These are phyloP conservation scores for Drosophila setifemur DNA, from an alignment of 1,140 invertebrate species.

Conservation along the genomic window DNA sequence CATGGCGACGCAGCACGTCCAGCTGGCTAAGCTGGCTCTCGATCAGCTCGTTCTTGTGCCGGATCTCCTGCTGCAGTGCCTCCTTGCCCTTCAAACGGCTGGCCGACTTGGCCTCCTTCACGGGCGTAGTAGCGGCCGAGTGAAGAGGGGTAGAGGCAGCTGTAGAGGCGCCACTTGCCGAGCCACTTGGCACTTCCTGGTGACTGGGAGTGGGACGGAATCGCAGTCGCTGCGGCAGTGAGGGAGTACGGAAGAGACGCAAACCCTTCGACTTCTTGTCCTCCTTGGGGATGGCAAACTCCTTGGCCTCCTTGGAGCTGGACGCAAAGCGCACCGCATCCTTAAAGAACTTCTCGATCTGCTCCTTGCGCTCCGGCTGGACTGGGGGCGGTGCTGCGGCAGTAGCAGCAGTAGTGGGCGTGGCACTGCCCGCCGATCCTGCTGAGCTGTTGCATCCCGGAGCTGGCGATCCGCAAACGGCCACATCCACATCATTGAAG, in stretches of 20 bases:
- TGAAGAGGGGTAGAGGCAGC: conserved; percentile 73
- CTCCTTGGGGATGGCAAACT: conserved; percentile 79
- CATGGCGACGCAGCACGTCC: conserved; percentile 72
- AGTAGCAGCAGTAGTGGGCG: conserved; percentile 39
- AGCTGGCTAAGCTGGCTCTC: conserved; percentile 75
- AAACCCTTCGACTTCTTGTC: conserved; percentile 78
- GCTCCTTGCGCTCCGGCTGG: conserved; percentile 73
- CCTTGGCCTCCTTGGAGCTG: conserved; percentile 76
- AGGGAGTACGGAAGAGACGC: conserved; percentile 76
- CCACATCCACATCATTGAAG: conserved; percentile 79
- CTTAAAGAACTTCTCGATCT: conserved; percentile 82
- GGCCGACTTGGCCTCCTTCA: conserved; percentile 75
- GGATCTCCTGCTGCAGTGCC: conserved; percentile 77
- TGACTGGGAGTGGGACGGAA: conserved; percentile 71
- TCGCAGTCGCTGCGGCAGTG: conserved; percentile 76
- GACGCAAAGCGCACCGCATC: conserved; percentile 74
- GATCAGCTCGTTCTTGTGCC: conserved; percentile 77
- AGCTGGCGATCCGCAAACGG: conserved; percentile 68
- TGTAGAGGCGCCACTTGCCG: conserved; percentile 48
- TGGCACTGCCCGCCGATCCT: conserved; percentile 57
- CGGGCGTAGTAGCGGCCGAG: conserved; percentile 71
- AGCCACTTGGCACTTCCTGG: conserved; percentile 27
- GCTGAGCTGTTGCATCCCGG: conserved; percentile 60
- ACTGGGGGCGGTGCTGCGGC: conserved; percentile 25
- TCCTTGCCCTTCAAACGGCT: conserved; percentile 78